Evolutionary conservation across 2,888 invertebrate genomes (phyloP).

Genomic region (Bombyx huttoni): DNA sequence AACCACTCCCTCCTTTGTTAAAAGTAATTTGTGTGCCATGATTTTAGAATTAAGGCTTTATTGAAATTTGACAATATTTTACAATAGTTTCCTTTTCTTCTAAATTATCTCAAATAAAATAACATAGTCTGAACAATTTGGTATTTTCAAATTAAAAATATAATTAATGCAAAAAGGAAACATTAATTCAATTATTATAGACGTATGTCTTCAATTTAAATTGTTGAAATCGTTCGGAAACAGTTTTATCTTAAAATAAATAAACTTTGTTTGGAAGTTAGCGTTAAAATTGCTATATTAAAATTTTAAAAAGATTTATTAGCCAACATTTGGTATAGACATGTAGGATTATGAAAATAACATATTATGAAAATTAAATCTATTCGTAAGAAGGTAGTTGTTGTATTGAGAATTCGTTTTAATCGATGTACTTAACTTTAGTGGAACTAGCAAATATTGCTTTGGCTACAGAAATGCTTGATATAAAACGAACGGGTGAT

Average conservation of each 20-base stretch:
- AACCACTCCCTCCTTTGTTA: conserved; percentile 67
- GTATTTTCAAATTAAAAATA: not conserved
- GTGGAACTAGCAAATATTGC: conserved; percentile 23
- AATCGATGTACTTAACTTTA: conserved; percentile 51
- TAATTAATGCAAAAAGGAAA: not conserved
- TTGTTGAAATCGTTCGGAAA: not conserved
- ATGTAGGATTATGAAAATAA: conserved; percentile 44
- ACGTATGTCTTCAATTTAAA: not conserved
- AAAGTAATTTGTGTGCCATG: conserved; percentile 67
- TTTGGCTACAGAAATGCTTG: conserved; percentile 36
- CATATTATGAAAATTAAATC: conserved; percentile 26
- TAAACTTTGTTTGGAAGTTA: not conserved
- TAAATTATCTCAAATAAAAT: too few relatives aligned
- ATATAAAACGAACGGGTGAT: conserved; percentile 28
- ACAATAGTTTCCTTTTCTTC: conserved; percentile 5
- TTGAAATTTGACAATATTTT: conserved; percentile 61
- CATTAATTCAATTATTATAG: not conserved
- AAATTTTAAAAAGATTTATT: conserved; percentile 55
- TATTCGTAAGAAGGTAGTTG: conserved; percentile 38
- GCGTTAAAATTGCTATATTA: not conserved
- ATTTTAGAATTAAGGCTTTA: conserved; percentile 57
- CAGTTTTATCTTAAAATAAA: not conserved
- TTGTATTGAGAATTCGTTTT: conserved; percentile 32
- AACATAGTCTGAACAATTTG: not conserved
- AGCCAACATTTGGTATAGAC: conserved; percentile 51